A percentile compares a stretch with the other conserved stretches of the same genome.
Evolutionary conservation across 2,888 invertebrate genomes (phyloP).

Genomic region (Chloroclysta siterata): DNA sequence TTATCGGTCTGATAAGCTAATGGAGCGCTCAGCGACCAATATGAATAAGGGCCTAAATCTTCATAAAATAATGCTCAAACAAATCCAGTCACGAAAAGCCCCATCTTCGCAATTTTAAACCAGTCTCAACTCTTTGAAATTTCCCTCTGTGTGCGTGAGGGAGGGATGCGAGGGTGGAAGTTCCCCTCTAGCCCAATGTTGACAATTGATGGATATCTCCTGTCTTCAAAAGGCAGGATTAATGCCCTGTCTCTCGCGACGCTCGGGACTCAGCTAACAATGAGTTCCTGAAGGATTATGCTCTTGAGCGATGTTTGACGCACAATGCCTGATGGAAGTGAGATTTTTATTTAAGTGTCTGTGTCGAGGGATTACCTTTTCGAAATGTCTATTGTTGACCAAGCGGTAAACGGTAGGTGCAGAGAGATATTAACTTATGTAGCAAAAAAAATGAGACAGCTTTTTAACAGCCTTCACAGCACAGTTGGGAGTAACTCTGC

Average conservation of each 20-base stretch:
- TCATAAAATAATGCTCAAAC: no score
- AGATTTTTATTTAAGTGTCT: slow-evolving; percentile 45
- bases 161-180: slow-evolving; percentile 48
- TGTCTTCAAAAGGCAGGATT: slow-evolving; percentile 83
- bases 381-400: slow-evolving; percentile 4
- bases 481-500: no score
- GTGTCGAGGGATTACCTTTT: slow-evolving; percentile 36
- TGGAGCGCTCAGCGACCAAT: no score
- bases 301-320: slow-evolving; percentile 45
- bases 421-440: no score
- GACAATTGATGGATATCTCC: slow-evolving; percentile 85
- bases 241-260: slow-evolving; percentile 66
- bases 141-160: slow-evolving; percentile 64
- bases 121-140: slow-evolving; percentile 61
- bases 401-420: no score
- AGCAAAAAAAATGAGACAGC: no score
- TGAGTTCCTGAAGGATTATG: slow-evolving; percentile 61
- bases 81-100: background rate
- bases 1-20: no score
- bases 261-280: slow-evolving; percentile 60
- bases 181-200: slow-evolving; percentile 77
- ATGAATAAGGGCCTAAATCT: no score
- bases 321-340: slow-evolving; percentile 37
- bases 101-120: slow-evolving; percentile 13
- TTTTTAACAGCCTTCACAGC: no score